A percentile compares a stretch with the other conserved stretches of the same genome.
phyloP scores from a whole-genome alignment of 2,888 invertebrate species.

The Chloroclysta siterata region DNA sequence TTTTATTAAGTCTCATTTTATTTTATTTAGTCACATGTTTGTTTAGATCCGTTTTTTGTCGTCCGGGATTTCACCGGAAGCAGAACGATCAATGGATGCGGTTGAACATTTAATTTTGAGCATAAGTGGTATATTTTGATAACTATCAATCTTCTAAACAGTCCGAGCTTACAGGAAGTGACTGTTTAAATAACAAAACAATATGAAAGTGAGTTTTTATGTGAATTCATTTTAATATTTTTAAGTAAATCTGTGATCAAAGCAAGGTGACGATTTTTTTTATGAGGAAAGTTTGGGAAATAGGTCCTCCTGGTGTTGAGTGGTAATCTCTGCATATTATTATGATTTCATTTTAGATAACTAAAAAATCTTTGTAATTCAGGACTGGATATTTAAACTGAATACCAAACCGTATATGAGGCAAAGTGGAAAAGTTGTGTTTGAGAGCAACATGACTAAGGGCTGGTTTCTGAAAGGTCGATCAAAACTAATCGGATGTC shows the following conservation, averaged over 20 bases:
- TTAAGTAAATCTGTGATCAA: background rate
- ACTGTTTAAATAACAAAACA: constrained; percentile 27
- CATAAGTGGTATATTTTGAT: constrained; percentile 46
- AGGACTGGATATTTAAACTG: too few species aligned
- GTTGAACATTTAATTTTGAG: constrained; percentile 65
- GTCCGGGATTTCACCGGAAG: constrained; percentile 77
- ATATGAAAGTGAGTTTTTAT: constrained; percentile 21
- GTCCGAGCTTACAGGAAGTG: constrained; percentile 38
- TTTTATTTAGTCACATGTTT: constrained; percentile 64
- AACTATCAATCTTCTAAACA: constrained; percentile 38
- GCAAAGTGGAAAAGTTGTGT: too few species aligned
- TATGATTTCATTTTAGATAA: too few species aligned
- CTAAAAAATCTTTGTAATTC: too few species aligned
- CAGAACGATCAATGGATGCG: constrained; percentile 58
- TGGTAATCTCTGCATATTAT: too few species aligned
- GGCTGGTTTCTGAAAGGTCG: too few species aligned
- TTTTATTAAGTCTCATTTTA: constrained; percentile 29
- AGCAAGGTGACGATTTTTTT: background rate
- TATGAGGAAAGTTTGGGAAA: too few species aligned
- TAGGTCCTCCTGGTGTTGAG: too few species aligned
- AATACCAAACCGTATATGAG: too few species aligned
- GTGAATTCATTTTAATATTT: background rate
- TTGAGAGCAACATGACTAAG: too few species aligned
- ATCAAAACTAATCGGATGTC: too few species aligned
- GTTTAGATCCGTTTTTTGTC: constrained; percentile 72